Evolutionary conservation across 2,113 vertebrate genomes (phyloP), one percentile per base, ranked within the genome.

Genomic region (Cyprinodon brontotheroides): DNA sequence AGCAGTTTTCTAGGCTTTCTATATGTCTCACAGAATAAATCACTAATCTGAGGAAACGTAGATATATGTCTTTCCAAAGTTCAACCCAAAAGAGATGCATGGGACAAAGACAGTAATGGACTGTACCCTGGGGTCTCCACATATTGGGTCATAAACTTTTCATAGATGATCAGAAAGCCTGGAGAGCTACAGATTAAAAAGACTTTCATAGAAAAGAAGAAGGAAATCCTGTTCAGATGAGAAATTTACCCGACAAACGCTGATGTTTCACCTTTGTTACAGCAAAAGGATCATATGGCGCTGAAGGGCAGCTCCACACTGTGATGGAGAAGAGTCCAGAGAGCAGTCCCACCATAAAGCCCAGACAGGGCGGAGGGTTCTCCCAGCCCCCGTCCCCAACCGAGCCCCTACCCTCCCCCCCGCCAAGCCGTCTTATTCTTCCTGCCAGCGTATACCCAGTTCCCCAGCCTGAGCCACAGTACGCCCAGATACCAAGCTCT

Each of bases 321-420:
- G 95, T 98, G 70, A 86, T 95, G 41, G 97, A 99, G 91, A 97
- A 96, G 89, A 99, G 97, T 84, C 97, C 98, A 0, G 98, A 99
- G 82, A 96, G 92, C 87, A 99, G 98, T 83, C 97, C 97, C 43
- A 95, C 93, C 0, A 87, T 86, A 81, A 97, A 94, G 86, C 95
- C 97, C 63, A 95, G 95, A 66, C 96, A 96, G 72, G 89, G 77
- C 0, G 88, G 83, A 50, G 81, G 84, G 45, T 95, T 94, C 10
- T 72, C 92, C 7, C 94, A 94, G 80, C 77, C 92, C 14, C 84
- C 92, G 3, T 93, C 75, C 3, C 69, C 82, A 9, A 60, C 85
- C 0, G 79, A 65, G 50, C 64, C 68, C 11, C 79, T 91, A 41
- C n/a, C 47, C 2, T 61, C 86, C 20, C 77, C 94, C 4, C 95